phyloP scores from a whole-genome alignment of 1,140 invertebrate species.

The Bombus cullumanus region DNA sequence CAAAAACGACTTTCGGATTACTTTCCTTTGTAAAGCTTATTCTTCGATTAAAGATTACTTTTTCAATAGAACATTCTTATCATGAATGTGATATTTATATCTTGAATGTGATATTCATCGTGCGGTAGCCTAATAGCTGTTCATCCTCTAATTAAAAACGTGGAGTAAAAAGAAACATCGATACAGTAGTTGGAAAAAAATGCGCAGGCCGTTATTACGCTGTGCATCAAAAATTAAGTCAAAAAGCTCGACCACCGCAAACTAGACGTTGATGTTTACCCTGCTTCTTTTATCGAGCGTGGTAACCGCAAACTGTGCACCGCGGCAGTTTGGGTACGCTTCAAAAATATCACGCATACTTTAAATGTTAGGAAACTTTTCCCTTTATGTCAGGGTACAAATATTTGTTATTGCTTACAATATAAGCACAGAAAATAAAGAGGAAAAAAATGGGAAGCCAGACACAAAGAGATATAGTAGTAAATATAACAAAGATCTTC shows the following conservation, averaged over 20 bases:
- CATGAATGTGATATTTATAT: not conserved
- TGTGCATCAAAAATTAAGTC: not conserved
- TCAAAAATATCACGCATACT: constrained; percentile 9
- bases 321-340: not conserved
- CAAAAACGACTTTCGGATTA: not conserved
- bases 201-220: not conserved
- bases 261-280: constrained; percentile 17
- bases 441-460: not conserved
- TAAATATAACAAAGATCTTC: not conserved
- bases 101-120: not conserved
- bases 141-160: not conserved
- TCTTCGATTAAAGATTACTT: not conserved
- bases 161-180: not conserved
- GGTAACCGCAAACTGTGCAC: not conserved
- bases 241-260: not conserved
- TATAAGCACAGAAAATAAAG: not conserved
- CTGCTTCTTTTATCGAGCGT: constrained; percentile 19
- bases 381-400: not conserved
- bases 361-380: not conserved
- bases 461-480: not conserved
- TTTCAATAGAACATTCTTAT: not conserved
- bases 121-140: not conserved
- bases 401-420: not conserved
- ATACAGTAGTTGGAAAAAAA: not conserved
- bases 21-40: not conserved